A percentile compares a stretch with the other conserved stretches of the same genome.
phyloP scores from a whole-genome alignment of 2,797 vertebrate species.

The Leptatherina wallacei region DNA sequence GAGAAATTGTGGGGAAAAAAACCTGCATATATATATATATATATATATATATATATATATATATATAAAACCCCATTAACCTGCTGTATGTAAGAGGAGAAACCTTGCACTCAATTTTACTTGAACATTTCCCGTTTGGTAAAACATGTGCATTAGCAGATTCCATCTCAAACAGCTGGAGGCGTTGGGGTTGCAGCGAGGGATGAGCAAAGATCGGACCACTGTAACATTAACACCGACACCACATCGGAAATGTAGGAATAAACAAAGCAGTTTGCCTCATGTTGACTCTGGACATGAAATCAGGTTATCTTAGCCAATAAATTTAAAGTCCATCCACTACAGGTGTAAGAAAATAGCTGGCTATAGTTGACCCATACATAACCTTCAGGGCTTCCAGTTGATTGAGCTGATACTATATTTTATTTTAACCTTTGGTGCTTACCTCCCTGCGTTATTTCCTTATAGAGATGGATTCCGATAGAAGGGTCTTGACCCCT shows the following conservation, averaged over 20 bases:
- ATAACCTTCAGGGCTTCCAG: not conserved
- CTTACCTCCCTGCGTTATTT: not conserved
- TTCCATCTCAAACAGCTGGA: not conserved
- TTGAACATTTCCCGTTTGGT: not conserved
- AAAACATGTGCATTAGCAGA: not conserved
- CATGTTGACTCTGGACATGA: slow-evolving; percentile 15
- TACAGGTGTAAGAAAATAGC: slow-evolving; percentile 21
- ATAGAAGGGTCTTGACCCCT: not conserved
- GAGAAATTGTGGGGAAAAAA: too few species aligned
- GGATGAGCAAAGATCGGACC: not conserved
- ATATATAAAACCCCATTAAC: not conserved
- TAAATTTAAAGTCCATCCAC: slow-evolving; percentile 34
- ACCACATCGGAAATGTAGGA: slow-evolving; percentile 14
- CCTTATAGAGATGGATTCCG: not conserved
- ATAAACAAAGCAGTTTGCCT: slow-evolving; percentile 28
- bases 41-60: too few species aligned
- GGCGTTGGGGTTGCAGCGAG: not conserved
- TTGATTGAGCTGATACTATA: not conserved
- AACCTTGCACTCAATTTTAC: not conserved
- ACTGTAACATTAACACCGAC: slow-evolving; percentile 30
- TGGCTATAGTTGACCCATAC: not conserved
- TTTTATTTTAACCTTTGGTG: not conserved
- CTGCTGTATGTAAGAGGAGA: not conserved
- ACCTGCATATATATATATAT: too few species aligned
- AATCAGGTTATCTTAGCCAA: slow-evolving; percentile 31